Conservation (phyloP, 2,797 vertebrate species). For the Oreortyx pictus region DNA sequence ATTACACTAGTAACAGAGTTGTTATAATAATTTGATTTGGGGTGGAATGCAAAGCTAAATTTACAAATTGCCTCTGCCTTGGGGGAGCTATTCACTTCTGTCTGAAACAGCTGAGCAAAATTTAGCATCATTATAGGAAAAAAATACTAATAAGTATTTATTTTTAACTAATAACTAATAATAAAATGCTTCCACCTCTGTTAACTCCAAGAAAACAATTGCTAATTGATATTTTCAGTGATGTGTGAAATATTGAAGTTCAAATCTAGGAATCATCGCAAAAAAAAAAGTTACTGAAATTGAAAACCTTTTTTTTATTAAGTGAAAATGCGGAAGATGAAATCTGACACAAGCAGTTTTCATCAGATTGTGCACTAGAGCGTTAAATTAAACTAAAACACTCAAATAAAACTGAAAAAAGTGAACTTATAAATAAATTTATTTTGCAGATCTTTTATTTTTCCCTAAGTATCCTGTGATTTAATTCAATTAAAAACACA, state of each 20-base stretch:
- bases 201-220: conserved; percentile 41
- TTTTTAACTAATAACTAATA: too few species aligned
- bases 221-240: conserved; percentile 49
- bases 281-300: conserved; percentile 28
- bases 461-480: not conserved
- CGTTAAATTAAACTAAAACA: conserved; percentile 66
- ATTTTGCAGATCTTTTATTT: not conserved
- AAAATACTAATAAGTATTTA: too few species aligned
- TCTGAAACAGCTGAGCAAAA: conserved; percentile 48
- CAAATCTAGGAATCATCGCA: conserved; percentile 1
- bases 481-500: conserved; percentile 28
- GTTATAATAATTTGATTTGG: conserved; percentile 65
- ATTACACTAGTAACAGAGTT: conserved; percentile 33
- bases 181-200: conserved; percentile 4
- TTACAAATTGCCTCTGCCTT: conserved; percentile 38
- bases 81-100: conserved; percentile 52
- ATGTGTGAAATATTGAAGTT: conserved; percentile 42
- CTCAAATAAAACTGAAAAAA: conserved; percentile 11
- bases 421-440: conserved; percentile 44
- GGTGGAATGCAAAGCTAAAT: conserved; percentile 53
- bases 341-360: not conserved
- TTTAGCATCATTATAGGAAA: conserved; percentile 8
- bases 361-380: conserved; percentile 40
- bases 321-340: conserved; percentile 32
- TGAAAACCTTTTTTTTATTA: conserved; percentile 59